Percentiles rank a stretch among this genome's conserved stretches.
Conservation (phyloP, 2,113 vertebrate species). For the Lepus europaeus region DNA sequence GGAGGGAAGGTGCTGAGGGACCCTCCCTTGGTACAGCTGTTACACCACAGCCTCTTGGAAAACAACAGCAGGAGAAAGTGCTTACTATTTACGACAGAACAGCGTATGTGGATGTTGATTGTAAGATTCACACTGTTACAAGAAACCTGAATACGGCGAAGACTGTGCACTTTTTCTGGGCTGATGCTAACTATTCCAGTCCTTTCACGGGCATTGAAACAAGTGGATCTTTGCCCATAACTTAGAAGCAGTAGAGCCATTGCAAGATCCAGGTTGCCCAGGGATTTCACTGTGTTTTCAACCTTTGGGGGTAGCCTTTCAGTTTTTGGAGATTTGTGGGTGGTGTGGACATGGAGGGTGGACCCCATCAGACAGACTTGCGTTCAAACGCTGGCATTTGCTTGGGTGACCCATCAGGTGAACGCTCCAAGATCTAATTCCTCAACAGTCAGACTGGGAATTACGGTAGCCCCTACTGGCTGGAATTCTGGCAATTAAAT, state of each 20-base stretch:
- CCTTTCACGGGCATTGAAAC: neutral
- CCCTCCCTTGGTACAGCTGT: neutral
- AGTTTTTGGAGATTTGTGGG: neutral
- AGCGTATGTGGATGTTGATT: neutral
- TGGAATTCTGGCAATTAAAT: neutral
- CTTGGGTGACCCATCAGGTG: neutral
- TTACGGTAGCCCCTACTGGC: rapidly evolving
- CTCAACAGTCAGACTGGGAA: neutral
- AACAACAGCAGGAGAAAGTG: neutral
- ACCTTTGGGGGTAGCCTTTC: rapidly evolving
- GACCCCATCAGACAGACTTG: neutral
- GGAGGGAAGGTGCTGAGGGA: neutral
- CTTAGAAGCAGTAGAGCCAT: neutral
- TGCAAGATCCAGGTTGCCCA: rapidly evolving
- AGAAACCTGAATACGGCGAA: neutral
- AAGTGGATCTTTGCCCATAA: neutral
- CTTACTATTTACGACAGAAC: rapidly evolving
- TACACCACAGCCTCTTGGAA: neutral
- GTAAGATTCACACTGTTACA: neutral
- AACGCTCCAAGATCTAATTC: neutral
- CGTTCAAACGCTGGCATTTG: too few relatives aligned
- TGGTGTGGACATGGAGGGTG: rapidly evolving
- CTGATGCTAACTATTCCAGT: neutral
- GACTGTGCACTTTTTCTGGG: neutral
- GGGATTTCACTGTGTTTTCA: rapidly evolving